These are phyloP conservation scores for Heliocidaris erythrogramma DNA, from an alignment of 35 echinoderm and acorn worm species.

Conservation along the genomic window DNA sequence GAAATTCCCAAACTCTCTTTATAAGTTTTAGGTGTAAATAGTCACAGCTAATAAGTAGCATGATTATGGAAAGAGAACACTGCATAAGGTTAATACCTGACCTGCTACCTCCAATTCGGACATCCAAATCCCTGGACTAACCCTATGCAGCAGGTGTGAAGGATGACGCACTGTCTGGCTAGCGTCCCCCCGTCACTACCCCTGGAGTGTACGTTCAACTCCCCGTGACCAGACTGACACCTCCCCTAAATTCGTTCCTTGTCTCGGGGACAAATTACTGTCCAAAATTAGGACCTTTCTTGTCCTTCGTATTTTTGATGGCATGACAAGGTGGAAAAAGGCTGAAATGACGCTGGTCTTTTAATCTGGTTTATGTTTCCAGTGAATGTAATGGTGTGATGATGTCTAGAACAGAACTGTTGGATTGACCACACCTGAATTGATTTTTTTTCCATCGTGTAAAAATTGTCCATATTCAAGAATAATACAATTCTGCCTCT, in stretches of 20 bases:
- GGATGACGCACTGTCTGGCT: not conserved
- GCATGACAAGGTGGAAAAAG: not conserved
- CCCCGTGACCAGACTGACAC: not conserved
- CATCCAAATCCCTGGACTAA: not conserved
- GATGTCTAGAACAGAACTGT: not conserved
- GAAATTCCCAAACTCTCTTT: too few species aligned
- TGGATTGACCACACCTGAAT: too few species aligned
- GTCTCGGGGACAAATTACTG: not conserved
- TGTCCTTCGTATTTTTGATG: not conserved
- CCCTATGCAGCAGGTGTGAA: not conserved
- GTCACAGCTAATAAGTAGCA: not conserved
- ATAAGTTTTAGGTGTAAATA: not conserved
- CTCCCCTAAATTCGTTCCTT: constrained; percentile 1
- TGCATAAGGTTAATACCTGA: not conserved
- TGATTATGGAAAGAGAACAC: not conserved
- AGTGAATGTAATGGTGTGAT: not conserved
- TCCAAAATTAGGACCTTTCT: not conserved
- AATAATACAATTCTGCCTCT: not conserved
- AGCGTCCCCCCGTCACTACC: not conserved
- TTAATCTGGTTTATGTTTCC: not conserved
- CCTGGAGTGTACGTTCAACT: not conserved
- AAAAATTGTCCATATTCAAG: not conserved
- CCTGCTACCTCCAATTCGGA: not conserved
- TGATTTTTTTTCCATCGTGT: not conserved
- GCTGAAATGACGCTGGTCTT: not conserved